phyloP scores from a whole-genome alignment of 2,797 vertebrate genomes.

The Chaetophractus vellerosus region DNA sequence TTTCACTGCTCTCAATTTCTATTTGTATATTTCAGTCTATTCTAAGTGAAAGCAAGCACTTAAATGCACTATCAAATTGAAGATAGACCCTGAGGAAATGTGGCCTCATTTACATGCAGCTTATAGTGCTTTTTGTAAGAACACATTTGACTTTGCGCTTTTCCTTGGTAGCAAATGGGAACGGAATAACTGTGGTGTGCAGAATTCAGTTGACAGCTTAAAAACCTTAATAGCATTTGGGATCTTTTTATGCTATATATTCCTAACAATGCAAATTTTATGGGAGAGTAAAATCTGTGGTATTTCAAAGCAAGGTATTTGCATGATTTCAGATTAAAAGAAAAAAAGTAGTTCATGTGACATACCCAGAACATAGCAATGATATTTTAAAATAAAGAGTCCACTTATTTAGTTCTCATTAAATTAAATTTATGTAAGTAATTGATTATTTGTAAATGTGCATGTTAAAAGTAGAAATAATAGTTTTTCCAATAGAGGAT shows the following conservation, averaged over 20 bases:
- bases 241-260: conserved; percentile 78
- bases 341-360: conserved; percentile 21
- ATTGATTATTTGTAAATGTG: conserved; percentile 63
- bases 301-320: conserved; percentile 74
- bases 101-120: conserved; percentile 88
- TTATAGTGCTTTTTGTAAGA: conserved; percentile 86
- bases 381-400: conserved; percentile 42
- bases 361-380: conserved; percentile 1
- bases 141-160: conserved; percentile 88
- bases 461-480: conserved; percentile 40
- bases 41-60: conserved; percentile 87
- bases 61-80: conserved; percentile 88
- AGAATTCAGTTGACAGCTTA: conserved; percentile 88
- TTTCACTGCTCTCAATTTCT: conserved; percentile 84
- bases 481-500: conserved; percentile 29
- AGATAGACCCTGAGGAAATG: conserved; percentile 88
- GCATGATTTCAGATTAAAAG: conserved; percentile 67
- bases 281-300: conserved; percentile 71
- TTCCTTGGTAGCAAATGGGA: conserved; percentile 88
- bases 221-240: conserved; percentile 87
- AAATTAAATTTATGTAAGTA: conserved; percentile 48
- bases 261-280: conserved; percentile 82
- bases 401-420: conserved; percentile 29
- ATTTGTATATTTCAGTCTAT: conserved; percentile 84
- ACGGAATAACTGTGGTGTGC: conserved; percentile 88